These are phyloP conservation scores for Furnarius figulus DNA, from an alignment of 2,113 vertebrate genomes.

Conservation along the genomic window DNA sequence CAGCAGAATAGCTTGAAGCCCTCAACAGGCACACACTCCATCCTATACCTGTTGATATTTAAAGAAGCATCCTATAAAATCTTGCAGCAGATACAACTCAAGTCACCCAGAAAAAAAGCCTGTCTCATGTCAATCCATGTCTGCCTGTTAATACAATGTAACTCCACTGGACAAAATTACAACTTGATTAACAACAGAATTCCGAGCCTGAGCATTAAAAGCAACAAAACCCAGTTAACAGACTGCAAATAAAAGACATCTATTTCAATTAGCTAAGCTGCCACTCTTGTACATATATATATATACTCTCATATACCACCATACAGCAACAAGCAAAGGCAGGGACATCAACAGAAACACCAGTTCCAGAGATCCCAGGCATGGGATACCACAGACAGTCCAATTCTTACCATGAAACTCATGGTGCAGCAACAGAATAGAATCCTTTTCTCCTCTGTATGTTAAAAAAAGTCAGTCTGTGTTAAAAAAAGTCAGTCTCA, in stretches of 20 bases:
- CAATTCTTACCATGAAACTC: not conserved
- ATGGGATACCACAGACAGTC: not conserved
- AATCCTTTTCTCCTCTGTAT: not conserved
- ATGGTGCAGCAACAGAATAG: not conserved
- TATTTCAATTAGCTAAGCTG: not conserved
- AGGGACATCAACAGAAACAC: not conserved
- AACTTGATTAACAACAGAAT: not conserved
- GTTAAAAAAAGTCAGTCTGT: not conserved
- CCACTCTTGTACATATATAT: no score
- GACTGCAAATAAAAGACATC: not conserved
- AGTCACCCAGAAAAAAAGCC: not conserved
- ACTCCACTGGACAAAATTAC: not conserved
- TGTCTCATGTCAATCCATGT: accelerated
- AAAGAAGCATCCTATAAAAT: not conserved
- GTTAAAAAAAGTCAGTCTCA: not conserved
- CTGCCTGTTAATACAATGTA: not conserved
- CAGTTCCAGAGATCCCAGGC: not conserved
- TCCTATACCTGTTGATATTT: not conserved
- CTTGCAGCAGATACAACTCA: not conserved
- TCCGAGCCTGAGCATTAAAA: not conserved
- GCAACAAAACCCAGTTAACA: not conserved
- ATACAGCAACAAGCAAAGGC: not conserved
- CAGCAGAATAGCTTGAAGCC: not conserved
- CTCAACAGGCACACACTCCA: not conserved
- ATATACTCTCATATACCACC: not conserved